phyloP scores from a whole-genome alignment of 2,797 vertebrate genomes.

The Apogon talboti region DNA sequence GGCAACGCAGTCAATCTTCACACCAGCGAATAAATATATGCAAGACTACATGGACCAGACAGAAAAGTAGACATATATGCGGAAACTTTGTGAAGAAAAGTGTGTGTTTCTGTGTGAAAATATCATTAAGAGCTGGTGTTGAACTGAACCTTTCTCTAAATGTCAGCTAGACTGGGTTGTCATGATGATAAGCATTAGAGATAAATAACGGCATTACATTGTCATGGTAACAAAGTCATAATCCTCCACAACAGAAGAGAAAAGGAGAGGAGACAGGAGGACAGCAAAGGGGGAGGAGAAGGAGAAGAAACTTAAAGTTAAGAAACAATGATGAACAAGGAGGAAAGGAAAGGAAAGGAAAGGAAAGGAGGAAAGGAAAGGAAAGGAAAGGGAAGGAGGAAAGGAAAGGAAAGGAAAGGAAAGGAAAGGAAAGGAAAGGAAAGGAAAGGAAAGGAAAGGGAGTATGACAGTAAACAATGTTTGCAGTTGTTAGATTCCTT shows the following conservation, averaged over 20 bases:
- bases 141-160: conserved; percentile 74
- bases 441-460: neutral
- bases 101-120: conserved; percentile 41
- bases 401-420: neutral
- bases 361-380: neutral
- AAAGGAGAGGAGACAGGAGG: conserved; percentile 1
- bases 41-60: conserved; percentile 25
- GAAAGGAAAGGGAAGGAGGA: neutral
- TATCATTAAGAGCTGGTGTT: conserved; percentile 45
- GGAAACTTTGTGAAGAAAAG: conserved; percentile 1
- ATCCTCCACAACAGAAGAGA: conserved; percentile 44
- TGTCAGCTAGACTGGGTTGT: conserved; percentile 69
- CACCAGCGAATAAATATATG: conserved; percentile 20
- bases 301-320: neutral
- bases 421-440: neutral
- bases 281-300: neutral
- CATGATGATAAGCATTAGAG: conserved; percentile 64
- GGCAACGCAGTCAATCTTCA: conserved; percentile 22
- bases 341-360: neutral
- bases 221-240: conserved; percentile 70
- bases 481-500: conserved; percentile 9
- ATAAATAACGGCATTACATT: conserved; percentile 68
- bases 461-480: neutral
- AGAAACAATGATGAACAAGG: neutral
- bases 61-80: conserved; percentile 17